Evolutionary conservation across 2,888 invertebrate species (phyloP), one percentile per base, ranked within the genome.

Genomic region (Apodemia duryi): DNA sequence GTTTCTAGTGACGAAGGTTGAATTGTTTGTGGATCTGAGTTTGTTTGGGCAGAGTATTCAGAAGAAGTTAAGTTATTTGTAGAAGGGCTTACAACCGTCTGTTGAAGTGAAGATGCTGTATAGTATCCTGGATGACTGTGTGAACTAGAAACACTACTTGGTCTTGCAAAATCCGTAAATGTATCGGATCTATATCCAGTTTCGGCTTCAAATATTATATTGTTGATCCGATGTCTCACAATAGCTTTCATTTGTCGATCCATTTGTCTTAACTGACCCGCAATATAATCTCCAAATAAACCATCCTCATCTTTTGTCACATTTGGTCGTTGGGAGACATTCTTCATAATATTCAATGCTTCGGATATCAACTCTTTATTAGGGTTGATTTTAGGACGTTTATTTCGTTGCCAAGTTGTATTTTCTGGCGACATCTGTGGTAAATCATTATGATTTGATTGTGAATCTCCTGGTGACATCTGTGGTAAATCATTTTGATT

Each of bases 161-260:
- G 66, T 69, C 69, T 69, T 69, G 67, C 62, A 46, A 60, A 67
- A 67, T 66, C 69, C 51, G 64, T 6, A 66, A 52, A 68, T n/a
- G n/a, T 68, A 66, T 69, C 68, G 51, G 66, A 4, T 57, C 63
- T 11, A 69, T 49, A 65, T n/a, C 69, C 69, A 68, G 65, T 69
- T 71, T 70, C 71, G 68, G 69, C 65, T 71, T 69, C 71, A 71
- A 71, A 72, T 63, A 72, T 68, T 52, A 72, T 72, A 63, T 68
- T 71, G 52, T 71, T 71, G 64, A 71, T 72, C 65, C 70, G 69
- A 70, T 72, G 68, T 67, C 63, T 72, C 29, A 70, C 68, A 57
- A 71, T 68, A 52, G 69, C 68, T 63, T 71, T 72, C 28, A 29
- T 70, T 67, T 21, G 9, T 32, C 35, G 60, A 54, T 71, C 68